Conservation (phyloP, 2,888 invertebrate genomes). For the Pilophorus perplexus region DNA sequence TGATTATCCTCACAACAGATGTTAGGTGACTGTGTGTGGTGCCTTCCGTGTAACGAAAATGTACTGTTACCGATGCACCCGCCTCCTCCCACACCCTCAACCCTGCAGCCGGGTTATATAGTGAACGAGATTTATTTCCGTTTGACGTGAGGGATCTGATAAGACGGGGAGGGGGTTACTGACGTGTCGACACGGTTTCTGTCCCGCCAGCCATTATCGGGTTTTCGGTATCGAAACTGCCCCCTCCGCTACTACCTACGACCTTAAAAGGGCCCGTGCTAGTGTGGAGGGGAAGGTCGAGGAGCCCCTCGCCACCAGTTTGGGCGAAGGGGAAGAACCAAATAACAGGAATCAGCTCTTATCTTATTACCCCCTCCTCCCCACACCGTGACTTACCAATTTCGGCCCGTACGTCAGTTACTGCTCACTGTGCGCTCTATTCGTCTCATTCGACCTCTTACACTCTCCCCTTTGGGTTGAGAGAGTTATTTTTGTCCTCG, state of each 20-base stretch:
- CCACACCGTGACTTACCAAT: background rate
- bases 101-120: background rate
- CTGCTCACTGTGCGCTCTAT: too few relatives aligned
- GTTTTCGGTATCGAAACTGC: background rate
- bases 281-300: background rate
- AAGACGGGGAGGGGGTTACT: slow-evolving; percentile 7
- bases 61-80: too few relatives aligned
- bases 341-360: slow-evolving; percentile 29
- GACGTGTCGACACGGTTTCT: slow-evolving; percentile 18
- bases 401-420: too few relatives aligned
- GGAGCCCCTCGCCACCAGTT: too few relatives aligned
- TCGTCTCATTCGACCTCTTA: too few relatives aligned
- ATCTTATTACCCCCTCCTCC: slow-evolving; percentile 21
- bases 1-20: background rate
- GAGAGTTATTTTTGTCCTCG: too few relatives aligned
- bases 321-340: slow-evolving; percentile 2
- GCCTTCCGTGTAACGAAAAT: too few relatives aligned
- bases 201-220: slow-evolving; percentile 20
- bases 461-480: too few relatives aligned
- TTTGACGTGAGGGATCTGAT: slow-evolving; percentile 30
- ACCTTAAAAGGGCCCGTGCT: background rate
- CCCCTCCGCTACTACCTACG: background rate
- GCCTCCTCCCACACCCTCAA: too few relatives aligned
- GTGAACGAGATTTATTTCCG: slow-evolving; percentile 29
- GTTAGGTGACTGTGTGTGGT: too few relatives aligned